A percentile compares a stretch with the other conserved stretches of the same genome.
These are phyloP conservation scores for Physella acuta DNA, from an alignment of 1,140 invertebrate genomes.

Conservation along the genomic window DNA sequence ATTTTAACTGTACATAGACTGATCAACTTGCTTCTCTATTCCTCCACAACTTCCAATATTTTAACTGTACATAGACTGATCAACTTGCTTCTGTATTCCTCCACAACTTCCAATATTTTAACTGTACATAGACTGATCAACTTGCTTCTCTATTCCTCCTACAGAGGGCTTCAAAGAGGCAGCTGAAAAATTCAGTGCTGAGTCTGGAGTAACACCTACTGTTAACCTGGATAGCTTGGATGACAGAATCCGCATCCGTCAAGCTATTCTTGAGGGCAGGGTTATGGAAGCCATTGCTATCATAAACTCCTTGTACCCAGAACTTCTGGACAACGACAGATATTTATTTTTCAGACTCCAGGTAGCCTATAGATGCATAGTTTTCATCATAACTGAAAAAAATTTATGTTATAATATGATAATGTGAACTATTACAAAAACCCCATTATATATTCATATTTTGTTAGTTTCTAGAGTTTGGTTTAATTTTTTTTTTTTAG, in stretches of 20 bases:
- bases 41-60: too few relatives aligned
- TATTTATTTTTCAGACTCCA: slow-evolving; percentile 95
- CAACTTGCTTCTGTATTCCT: too few relatives aligned
- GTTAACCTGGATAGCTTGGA: slow-evolving; percentile 87
- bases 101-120: too few relatives aligned
- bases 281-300: slow-evolving; percentile 91
- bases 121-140: too few relatives aligned
- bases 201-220: slow-evolving; percentile 84
- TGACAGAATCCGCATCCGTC: slow-evolving; percentile 89
- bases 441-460: too few relatives aligned
- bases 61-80: too few relatives aligned
- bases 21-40: too few relatives aligned
- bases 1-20: too few relatives aligned
- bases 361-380: too few relatives aligned
- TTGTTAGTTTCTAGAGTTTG: neutral
- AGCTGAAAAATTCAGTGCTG: slow-evolving; percentile 92
- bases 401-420: too few relatives aligned
- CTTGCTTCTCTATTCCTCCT: slow-evolving; percentile 48
- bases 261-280: slow-evolving; percentile 89
- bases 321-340: slow-evolving; percentile 90
- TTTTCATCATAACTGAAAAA: too few relatives aligned
- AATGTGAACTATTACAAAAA: too few relatives aligned
- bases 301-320: slow-evolving; percentile 92
- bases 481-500: neutral
- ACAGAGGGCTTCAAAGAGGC: slow-evolving; percentile 96